Percentiles rank a stretch among this genome's conserved stretches.
Evolutionary conservation across 2,113 vertebrate genomes (phyloP).

Genomic region (Apistogramma diplotaenia): DNA sequence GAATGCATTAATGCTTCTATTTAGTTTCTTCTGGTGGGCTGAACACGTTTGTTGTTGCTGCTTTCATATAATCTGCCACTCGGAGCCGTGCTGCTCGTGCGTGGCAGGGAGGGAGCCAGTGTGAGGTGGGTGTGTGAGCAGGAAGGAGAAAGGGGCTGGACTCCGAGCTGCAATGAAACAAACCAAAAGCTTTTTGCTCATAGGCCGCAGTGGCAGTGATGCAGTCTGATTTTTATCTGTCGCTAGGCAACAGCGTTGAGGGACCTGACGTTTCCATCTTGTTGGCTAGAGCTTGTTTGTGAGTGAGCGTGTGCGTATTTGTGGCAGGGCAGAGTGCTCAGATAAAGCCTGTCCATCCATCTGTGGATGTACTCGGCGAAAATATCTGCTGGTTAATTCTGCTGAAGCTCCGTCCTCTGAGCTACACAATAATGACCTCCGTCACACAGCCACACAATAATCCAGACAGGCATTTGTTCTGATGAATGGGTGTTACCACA

Average conservation of each 20-base stretch:
- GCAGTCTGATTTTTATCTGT: constrained; percentile 71
- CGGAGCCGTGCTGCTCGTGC: not conserved
- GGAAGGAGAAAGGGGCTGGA: not conserved
- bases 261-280: constrained; percentile 51
- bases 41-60: not conserved
- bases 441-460: constrained; percentile 15
- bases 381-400: not conserved
- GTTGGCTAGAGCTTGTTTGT: constrained; percentile 10
- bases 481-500: constrained; percentile 2
- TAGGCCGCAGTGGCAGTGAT: constrained; percentile 42
- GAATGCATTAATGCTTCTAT: not conserved
- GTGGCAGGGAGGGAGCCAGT: constrained; percentile 8
- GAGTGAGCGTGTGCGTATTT: not conserved
- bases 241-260: constrained; percentile 74
- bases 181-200: constrained; percentile 56
- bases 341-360: constrained; percentile 26
- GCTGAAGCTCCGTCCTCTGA: constrained; percentile 20
- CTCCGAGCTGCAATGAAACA: constrained; percentile 27
- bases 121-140: not conserved
- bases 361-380: constrained; percentile 31
- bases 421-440: constrained; percentile 7
- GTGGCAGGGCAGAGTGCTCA: constrained; percentile 13
- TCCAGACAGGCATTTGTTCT: not conserved
- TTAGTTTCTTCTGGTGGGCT: not conserved
- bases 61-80: constrained; percentile 33